These are phyloP conservation scores for Bombus superbus DNA, from an alignment of 1,140 invertebrate species.

Conservation along the genomic window DNA sequence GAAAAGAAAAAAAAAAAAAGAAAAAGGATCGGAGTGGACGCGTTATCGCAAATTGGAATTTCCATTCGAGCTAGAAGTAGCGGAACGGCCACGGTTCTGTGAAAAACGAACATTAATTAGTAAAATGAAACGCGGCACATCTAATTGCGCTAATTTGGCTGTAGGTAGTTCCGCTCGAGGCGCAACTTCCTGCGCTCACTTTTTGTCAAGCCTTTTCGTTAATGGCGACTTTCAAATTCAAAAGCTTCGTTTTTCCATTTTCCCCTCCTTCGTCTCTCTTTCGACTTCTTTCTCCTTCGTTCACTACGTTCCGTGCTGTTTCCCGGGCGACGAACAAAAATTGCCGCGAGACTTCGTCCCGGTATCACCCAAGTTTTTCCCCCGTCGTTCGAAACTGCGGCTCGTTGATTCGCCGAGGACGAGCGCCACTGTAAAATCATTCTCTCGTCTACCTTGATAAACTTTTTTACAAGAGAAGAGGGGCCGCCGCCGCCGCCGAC, in stretches of 20 bases:
- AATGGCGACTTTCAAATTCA: background rate
- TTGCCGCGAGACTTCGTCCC: no score
- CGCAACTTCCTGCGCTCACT: background rate
- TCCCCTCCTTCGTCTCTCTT: no score
- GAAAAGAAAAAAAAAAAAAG: background rate
- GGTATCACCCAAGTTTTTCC: background rate
- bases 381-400: background rate
- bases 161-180: background rate
- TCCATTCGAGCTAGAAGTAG: background rate
- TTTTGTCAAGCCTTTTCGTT: background rate
- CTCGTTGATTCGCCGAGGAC: background rate
- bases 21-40: background rate
- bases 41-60: slow-evolving; percentile 3
- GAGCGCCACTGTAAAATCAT: background rate
- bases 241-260: no score
- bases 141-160: slow-evolving; percentile 24
- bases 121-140: slow-evolving; percentile 11
- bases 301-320: no score
- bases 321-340: no score
- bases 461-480: slow-evolving; percentile 7
- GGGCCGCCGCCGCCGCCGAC: no score
- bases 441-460: background rate
- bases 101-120: slow-evolving; percentile 25
- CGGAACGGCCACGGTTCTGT: background rate
- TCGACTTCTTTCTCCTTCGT: no score